Conservation (phyloP, 2,888 invertebrate genomes). For the Drosophila macrospina region DNA sequence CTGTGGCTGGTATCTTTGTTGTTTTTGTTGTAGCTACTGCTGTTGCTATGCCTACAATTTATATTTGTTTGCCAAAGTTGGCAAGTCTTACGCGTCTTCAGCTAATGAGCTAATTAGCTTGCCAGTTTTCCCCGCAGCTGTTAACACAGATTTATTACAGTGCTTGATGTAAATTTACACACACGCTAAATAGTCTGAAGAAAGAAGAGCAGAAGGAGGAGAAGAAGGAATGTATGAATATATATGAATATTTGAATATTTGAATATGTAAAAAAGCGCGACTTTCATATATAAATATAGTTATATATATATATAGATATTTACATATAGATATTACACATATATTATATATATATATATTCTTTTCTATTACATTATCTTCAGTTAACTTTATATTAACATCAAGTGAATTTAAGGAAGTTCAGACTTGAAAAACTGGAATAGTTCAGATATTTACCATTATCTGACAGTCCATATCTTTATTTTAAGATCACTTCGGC, state of each 20-base stretch:
- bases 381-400: too few relatives aligned
- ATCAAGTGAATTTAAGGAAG: too few relatives aligned
- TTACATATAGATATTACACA: too few relatives aligned
- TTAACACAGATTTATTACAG: slow-evolving; percentile 42
- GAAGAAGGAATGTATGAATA: neutral
- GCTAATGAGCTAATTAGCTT: slow-evolving; percentile 52
- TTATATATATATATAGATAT: too few relatives aligned
- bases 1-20: slow-evolving; percentile 12
- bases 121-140: slow-evolving; percentile 9
- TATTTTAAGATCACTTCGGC: neutral
- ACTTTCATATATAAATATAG: too few relatives aligned
- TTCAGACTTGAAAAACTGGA: too few relatives aligned
- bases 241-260: too few relatives aligned
- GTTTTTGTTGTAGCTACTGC: slow-evolving; percentile 6
- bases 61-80: slow-evolving; percentile 48
- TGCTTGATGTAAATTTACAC: slow-evolving; percentile 30
- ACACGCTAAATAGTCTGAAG: neutral
- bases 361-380: too few relatives aligned
- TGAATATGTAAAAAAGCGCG: too few relatives aligned
- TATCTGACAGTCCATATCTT: neutral
- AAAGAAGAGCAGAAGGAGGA: neutral
- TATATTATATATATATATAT: too few relatives aligned
- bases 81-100: slow-evolving; percentile 25
- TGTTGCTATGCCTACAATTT: slow-evolving; percentile 13
- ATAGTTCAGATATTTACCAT: too few relatives aligned